Evolutionary conservation across 2,113 vertebrate species (phyloP).

Genomic region (Hymenochirus boettgeri): DNA sequence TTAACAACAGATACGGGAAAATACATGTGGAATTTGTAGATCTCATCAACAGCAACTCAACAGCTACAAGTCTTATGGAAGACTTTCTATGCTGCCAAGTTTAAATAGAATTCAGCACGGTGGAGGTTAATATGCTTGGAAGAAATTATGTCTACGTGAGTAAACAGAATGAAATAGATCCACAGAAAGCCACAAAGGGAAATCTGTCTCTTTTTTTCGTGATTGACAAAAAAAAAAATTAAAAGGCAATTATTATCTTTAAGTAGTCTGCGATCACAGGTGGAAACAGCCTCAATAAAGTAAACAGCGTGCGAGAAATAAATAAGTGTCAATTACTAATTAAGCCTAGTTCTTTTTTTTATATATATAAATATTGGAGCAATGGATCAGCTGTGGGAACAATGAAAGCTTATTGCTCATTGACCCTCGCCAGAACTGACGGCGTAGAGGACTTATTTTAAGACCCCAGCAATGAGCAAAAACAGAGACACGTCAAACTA

Average conservation of each 20-base stretch:
- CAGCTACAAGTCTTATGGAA: no score
- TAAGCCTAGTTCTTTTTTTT: background rate
- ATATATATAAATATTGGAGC: background rate
- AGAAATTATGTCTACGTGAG: background rate
- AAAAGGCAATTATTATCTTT: conserved; percentile 3
- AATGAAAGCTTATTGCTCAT: background rate
- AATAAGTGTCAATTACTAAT: no score
- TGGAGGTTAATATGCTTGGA: no score
- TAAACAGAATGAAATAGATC: background rate
- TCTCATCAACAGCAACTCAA: no score
- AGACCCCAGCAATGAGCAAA: background rate
- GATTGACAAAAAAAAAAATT: conserved; percentile 4
- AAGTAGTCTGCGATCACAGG: background rate
- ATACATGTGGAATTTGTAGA: no score
- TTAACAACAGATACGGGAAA: no score
- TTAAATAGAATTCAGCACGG: no score
- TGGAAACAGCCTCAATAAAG: background rate
- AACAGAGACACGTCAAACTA: no score
- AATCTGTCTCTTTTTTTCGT: background rate
- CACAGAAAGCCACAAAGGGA: background rate
- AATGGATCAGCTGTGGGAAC: background rate
- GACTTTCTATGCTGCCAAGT: no score
- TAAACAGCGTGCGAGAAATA: no score
- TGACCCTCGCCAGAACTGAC: background rate
- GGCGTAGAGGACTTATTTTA: background rate